phyloP scores from a whole-genome alignment of 2,888 invertebrate genomes.

The Agonum fuliginosum region DNA sequence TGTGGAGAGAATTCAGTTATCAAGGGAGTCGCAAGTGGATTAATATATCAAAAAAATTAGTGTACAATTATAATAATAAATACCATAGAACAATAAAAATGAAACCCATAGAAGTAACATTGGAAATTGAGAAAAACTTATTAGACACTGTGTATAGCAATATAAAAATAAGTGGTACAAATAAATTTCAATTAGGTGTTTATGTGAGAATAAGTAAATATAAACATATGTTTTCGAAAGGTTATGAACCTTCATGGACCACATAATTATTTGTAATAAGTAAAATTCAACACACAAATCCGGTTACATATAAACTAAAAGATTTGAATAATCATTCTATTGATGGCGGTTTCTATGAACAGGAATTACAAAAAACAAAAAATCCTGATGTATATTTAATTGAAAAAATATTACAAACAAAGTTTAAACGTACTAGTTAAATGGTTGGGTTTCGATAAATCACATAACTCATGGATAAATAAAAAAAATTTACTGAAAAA shows the following conservation, averaged over 20 bases:
- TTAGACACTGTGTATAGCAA: neutral
- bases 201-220: conserved; percentile 21
- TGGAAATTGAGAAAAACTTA: conserved; percentile 9
- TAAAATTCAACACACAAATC: conserved; percentile 23
- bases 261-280: conserved; percentile 23
- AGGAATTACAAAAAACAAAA: conserved; percentile 25
- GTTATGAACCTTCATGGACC: conserved; percentile 27
- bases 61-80: conserved; percentile 4
- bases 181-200: conserved; percentile 5
- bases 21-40: conserved; percentile 13
- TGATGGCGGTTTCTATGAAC: conserved; percentile 22
- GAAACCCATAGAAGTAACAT: neutral
- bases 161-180: conserved; percentile 9
- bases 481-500: too few species aligned
- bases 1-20: conserved; percentile 14
- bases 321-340: neutral
- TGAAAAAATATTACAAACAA: conserved; percentile 13
- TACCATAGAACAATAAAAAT: conserved; percentile 31
- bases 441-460: conserved; percentile 9
- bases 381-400: conserved; percentile 26
- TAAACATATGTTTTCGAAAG: conserved; percentile 14
- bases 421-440: conserved; percentile 7
- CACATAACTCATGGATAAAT: conserved; percentile 11
- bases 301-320: conserved; percentile 8
- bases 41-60: conserved; percentile 1